Base-by-base conservation (phyloP, 2,113 vertebrate genomes). In the Arvicanthis niloticus region DNA sequence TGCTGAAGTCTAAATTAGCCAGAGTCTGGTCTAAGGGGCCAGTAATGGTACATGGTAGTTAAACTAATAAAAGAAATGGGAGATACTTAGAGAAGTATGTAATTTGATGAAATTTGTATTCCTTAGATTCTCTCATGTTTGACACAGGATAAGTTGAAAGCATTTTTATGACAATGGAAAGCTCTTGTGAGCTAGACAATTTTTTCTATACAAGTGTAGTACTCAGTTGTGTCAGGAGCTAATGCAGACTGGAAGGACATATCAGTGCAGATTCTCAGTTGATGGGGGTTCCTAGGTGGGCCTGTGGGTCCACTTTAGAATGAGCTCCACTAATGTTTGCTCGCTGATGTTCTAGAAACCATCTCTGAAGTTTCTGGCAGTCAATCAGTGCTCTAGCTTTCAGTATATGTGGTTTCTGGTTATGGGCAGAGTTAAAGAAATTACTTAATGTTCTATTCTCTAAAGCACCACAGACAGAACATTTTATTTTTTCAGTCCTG, bases 401-500 rank as follows among this genome's bases (percentile, higher is more conserved):
- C 45, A 84, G 40, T 17, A 67, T 88, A 56, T 93, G n/a, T 87
- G n/a, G 53, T 78, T 94, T 90, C 78, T 75, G 37, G 9, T 89
- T 94, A 84, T 84, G 9, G 26, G 62, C 9, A 92, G 37, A 91
- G 89, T 3, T 60, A 45, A 94, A 80, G 87, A 34, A 45, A 67
- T 94, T 96, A 75, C 78, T 91, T 93, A 91, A 86, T 93, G 48
- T 68, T 95, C 56, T 45, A 5, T 68, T 94, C 48, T 29, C 2
- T 91, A 84, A 97, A 95, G 53, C 29, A 42, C 34, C n/a, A 68
- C 22, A 93, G 37, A 85, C 34, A 84, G 40, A 93, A 72, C 60
- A 89, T 92, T 96, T 95, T 56, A 53, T 94, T 95, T 86, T 73
- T 92, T 48, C 31, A 93, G 92, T 86, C 51, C 31, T 26, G 10